Evolutionary conservation across 1,140 invertebrate species (phyloP).

Genomic region (Watersipora subatra): DNA sequence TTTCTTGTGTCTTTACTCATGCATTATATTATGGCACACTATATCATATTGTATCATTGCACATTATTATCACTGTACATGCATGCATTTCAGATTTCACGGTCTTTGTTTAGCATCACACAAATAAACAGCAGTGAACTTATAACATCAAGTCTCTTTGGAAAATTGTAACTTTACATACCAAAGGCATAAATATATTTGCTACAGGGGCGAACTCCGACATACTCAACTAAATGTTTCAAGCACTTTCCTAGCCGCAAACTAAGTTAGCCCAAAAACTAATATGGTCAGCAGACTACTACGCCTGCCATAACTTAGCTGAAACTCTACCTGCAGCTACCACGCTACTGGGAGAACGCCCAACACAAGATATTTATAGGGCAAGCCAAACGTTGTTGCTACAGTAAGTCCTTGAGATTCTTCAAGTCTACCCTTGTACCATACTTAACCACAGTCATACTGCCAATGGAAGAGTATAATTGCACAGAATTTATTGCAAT

Average conservation of each 20-base stretch:
- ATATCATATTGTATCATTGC: no score
- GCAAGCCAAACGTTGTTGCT: neutral
- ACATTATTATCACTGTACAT: no score
- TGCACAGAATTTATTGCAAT: neutral
- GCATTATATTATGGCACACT: no score
- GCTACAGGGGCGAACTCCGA: no score
- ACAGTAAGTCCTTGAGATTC: neutral
- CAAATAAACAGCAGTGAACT: no score
- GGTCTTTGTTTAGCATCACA: no score
- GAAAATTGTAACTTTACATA: no score
- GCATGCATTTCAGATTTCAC: no score
- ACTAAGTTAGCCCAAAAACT: neutral
- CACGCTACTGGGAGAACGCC: neutral
- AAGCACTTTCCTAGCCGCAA: neutral
- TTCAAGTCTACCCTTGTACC: neutral
- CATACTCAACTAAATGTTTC: no score
- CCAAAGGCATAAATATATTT: no score
- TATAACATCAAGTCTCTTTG: no score
- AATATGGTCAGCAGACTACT: neutral
- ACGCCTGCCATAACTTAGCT: neutral
- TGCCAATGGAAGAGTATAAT: neutral
- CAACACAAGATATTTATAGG: neutral
- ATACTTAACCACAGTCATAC: neutral
- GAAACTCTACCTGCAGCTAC: neutral
- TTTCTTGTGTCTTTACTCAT: no score